Base-by-base conservation (phyloP, 2,888 invertebrate species). In the Hyposoter didymator region DNA sequence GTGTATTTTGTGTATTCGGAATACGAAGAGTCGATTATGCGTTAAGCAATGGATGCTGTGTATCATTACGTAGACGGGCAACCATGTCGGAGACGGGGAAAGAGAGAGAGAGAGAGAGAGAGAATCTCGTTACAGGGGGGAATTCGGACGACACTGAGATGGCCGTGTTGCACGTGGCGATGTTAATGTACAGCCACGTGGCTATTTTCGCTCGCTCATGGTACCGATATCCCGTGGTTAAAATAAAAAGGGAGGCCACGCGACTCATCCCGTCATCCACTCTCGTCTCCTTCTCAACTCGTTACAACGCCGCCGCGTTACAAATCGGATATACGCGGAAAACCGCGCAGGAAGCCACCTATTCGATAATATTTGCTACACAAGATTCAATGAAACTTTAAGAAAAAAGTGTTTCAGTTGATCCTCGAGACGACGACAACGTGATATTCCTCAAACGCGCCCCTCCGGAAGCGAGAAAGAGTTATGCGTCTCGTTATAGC, bases 181-280 rank as follows among this genome's bases (percentile, higher is more conserved):
- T 39, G 67, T 78, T 55, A 59, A 78, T 52, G 78, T 62, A 67
- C 72, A 28, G 86, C 70, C 86, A 85, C 85, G 85, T 85, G 85
- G 85, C 82, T 69, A 17, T 72, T 74, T 59, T 55, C 62, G 45
- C 49, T 62, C 39, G 10, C 59, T 70, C 73, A 12, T 28, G n/a
- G 28, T 79, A 88, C 87, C 81, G 86, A 89, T 90, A 90, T 87
- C 92, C 90, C 90, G 91, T 89, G 91, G 92, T 90, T 91, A 90
- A 92, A 92, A 91, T 89, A 90, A 90, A 91, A 91, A 90, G 84
- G 88, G 88, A 87, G 45, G 90, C 87, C 90, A 91, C 90, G 91
- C 90, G 91, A 87, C 91, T 88, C 78, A 28, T 28, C 28, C 52
- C 73, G 69, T 82, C 70, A 55, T 55, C 45, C 49, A 73, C 39